Evolutionary conservation across 1,140 invertebrate genomes (phyloP), one percentile per base, ranked within the genome.

Genomic region (Halictus rubicundus): DNA sequence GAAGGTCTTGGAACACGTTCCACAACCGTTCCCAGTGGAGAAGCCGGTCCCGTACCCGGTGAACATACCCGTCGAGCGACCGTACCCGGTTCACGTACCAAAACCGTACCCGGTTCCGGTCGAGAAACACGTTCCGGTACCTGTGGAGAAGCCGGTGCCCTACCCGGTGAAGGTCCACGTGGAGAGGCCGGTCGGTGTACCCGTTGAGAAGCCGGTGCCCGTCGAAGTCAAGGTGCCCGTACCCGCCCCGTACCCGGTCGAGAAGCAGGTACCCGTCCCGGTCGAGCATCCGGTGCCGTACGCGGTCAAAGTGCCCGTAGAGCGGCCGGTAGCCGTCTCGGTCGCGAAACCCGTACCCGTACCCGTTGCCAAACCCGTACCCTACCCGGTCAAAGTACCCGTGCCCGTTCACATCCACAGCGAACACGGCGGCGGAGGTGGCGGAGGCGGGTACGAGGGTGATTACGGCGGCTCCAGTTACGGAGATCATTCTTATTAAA

Each of bases 281-380:
- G 95, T 96, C 0, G 96, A 96, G 87, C 96, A 96, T 90, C 94
- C 94, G 54, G 94, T 96, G 23, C 96, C 95, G 77, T 95, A 95
- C 88, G 94, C 95, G 64, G 96, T 96, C 7, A 95, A 96, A 87
- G 96, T 96, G 39, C 95, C 92, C 5, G 94, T 95, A 52, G 95
- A 96, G 8, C 71, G 85, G 79, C 85, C 83, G 0, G 84, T 86
- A 2, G 27, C 85, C 2, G 94, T 95, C 19, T 91, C 86, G 12
- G 87, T 92, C 0, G 84, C 88, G 37, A 91, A 92, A 63, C 93
- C 90, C 46, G 91, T 94, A 8, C 89, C 93, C 23, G 90, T 93
- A 46, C 90, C 86, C 8, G 89, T 95, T 0, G 93, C 94, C 14
- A 95, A 94, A 69, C 94, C 94, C 19, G 94, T 95, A 14, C 94